A percentile compares a stretch with the other conserved stretches of the same genome.
Evolutionary conservation across 2,113 vertebrate species (phyloP).

Genomic region (Thalassarche chlororhynchos): DNA sequence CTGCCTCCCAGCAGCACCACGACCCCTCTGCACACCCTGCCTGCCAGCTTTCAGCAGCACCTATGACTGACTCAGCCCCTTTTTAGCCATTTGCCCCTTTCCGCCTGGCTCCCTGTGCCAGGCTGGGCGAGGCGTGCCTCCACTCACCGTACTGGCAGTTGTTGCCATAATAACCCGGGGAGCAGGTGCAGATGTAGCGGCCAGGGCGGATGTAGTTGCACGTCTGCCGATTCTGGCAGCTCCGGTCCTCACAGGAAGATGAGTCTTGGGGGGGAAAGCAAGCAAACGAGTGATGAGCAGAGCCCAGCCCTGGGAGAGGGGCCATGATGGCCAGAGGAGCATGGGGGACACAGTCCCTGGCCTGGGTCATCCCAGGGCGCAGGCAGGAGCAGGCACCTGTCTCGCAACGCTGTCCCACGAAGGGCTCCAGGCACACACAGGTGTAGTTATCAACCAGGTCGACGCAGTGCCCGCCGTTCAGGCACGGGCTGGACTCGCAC

Average conservation of each 20-base stretch:
- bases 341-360: neutral
- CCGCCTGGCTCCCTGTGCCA: rapidly evolving
- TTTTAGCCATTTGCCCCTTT: neutral
- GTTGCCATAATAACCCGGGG: conserved; percentile 78
- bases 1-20: neutral
- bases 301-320: neutral
- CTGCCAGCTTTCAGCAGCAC: neutral
- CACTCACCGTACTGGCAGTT: conserved; percentile 80
- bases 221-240: conserved; percentile 69
- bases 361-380: rapidly evolving
- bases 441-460: conserved; percentile 83
- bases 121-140: rapidly evolving
- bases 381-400: conserved; percentile 77
- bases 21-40: rapidly evolving
- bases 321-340: neutral
- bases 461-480: conserved; percentile 86
- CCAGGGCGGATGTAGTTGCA: conserved; percentile 74
- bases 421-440: conserved; percentile 82
- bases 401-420: conserved; percentile 86
- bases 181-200: conserved; percentile 79
- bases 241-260: conserved; percentile 60
- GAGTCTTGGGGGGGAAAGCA: conserved; percentile 16
- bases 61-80: neutral
- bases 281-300: neutral
- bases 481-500: conserved; percentile 86